Base-by-base conservation (phyloP, 2,888 invertebrate species). In the Gerris lacustris region DNA sequence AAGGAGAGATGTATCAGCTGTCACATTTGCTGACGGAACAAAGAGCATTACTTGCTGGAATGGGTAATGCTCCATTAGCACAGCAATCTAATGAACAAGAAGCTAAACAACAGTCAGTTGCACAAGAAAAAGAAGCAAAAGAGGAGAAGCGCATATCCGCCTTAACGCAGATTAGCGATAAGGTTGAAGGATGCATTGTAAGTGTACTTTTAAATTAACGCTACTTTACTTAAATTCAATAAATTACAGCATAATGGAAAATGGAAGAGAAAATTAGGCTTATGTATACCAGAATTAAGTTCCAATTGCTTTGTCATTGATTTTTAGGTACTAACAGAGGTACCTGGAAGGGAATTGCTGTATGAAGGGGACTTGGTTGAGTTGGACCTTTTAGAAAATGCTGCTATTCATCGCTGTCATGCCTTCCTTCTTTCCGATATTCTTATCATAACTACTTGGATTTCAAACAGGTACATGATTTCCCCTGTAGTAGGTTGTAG, bases 1-100 rank as follows among this genome's bases (percentile, higher is more conserved):
- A 97, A 82, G 93, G 94, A 74, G 97, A 98, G 83, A 97, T 97
- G 96, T 96, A 96, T 81, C 96, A 97, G 79, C 82, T 98, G 71
- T 96, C 95, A 47, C 95, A 96, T 80, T 86, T 96, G 79, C 83
- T 98, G 45, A 92, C 94, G 69, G 96, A 97, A 78, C 96, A 97
- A 82, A 88, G 94, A 76, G 88, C 90, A 68, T 84, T 96, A 71
- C 85, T 97, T 73, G 87, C 86, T 67, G 86, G 88, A 18, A 82
- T 94, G 76, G 86, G 89, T 67, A 88, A 89, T 75, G 88, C 88
- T 68, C 87, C 89, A 67, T 47, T 73, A 9, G 72, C 71, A 18
- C 69, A 72, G 18, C 71, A 74, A 62, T 66, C 72, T 63, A 66
- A 79, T 72, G 77, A 78, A 45, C 17, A 69, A 62, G 71, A 73